These are phyloP conservation scores for Amblyopsis hoosieri DNA, from an alignment of 2,797 vertebrate genomes.

Conservation along the genomic window DNA sequence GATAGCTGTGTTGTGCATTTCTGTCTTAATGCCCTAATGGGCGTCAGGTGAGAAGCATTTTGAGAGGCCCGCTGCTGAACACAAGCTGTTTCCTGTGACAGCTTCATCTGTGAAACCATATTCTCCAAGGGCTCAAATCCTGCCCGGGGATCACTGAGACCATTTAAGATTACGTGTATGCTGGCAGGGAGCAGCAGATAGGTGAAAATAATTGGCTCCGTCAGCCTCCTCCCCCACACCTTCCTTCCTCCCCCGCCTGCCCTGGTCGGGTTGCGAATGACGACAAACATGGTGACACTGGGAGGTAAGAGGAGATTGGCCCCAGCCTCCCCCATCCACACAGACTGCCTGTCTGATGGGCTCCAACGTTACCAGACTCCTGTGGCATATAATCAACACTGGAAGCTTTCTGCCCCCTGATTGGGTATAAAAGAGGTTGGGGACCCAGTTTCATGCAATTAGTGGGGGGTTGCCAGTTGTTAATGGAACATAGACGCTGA, in stretches of 20 bases:
- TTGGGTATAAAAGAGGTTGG: constrained; percentile 76
- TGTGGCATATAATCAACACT: constrained; percentile 64
- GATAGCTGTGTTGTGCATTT: constrained; percentile 22
- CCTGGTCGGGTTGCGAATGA: constrained; percentile 36
- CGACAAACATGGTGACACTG: constrained; percentile 44
- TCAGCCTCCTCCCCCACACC: constrained; percentile 45
- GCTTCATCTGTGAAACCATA: constrained; percentile 70
- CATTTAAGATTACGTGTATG: constrained; percentile 75
- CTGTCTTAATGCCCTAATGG: constrained; percentile 21
- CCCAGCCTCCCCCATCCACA: constrained; percentile 38
- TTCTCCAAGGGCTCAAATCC: constrained; percentile 64
- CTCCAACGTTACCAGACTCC: constrained; percentile 36
- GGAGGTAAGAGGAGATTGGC: constrained; percentile 36
- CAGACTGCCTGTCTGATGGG: constrained; percentile 34
- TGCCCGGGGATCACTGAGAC: constrained; percentile 68
- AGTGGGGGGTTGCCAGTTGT: constrained; percentile 70
- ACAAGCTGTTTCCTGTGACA: constrained; percentile 67
- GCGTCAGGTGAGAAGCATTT: constrained; percentile 54
- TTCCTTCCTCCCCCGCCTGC: constrained; percentile 8
- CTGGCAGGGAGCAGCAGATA: constrained; percentile 67
- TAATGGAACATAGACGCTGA: constrained; percentile 70
- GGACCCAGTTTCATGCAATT: constrained; percentile 78
- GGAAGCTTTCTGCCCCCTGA: constrained; percentile 62
- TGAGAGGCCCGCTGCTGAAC: constrained; percentile 43
- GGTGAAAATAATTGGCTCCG: constrained; percentile 81